phyloP scores from a whole-genome alignment of 1,140 invertebrate species.

The Nephotettix cincticeps region DNA sequence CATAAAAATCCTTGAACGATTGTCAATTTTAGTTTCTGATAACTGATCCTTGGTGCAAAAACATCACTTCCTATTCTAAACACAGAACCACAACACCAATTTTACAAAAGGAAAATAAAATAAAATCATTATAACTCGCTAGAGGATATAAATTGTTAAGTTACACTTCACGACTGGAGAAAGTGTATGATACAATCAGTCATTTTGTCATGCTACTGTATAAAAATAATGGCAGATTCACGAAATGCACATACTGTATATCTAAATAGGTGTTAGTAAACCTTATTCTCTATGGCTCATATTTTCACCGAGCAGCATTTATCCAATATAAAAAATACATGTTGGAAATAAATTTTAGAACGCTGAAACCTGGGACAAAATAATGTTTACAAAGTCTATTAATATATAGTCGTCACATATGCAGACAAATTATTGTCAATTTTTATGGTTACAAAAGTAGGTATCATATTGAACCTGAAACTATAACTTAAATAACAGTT shows the following conservation, averaged over 20 bases:
- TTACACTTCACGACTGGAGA: neutral
- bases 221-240: constrained; percentile 2
- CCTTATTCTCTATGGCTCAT: no score
- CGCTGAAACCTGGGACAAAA: no score
- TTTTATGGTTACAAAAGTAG: no score
- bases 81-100: constrained; percentile 24
- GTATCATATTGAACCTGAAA: no score
- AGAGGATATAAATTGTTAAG: neutral
- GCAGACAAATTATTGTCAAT: no score
- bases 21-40: constrained; percentile 19
- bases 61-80: constrained; percentile 11
- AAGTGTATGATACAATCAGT: constrained; percentile 3
- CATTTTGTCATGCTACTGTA: neutral
- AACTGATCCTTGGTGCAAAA: constrained; percentile 8
- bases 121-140: neutral
- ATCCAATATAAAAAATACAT: no score
- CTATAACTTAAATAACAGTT: no score
- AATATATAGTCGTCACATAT: no score
- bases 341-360: no score
- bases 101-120: constrained; percentile 14
- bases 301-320: no score
- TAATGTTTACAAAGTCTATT: no score
- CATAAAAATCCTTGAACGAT: neutral
- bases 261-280: no score
- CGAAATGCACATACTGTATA: constrained; percentile 17